Conservation (phyloP, 2,113 vertebrate genomes). For the Spheniscus mendiculus region DNA sequence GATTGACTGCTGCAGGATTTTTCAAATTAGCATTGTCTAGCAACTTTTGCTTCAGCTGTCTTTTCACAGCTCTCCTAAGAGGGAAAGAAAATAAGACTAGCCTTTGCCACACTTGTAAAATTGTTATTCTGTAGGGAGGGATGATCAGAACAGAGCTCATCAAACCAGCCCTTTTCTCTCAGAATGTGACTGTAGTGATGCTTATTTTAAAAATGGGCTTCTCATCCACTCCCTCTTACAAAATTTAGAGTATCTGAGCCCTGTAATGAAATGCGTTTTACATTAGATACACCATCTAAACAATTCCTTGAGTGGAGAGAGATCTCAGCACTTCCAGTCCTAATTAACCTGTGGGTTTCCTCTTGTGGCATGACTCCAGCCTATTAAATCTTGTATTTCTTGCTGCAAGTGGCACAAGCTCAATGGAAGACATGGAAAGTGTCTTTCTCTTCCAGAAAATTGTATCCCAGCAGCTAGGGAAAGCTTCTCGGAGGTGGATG, state of each 20-base stretch:
- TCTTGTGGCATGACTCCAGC: neutral
- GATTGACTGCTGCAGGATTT: slow-evolving; percentile 13
- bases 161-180: slow-evolving; percentile 24
- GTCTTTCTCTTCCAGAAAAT: neutral
- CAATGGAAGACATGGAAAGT: neutral
- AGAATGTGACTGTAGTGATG: neutral
- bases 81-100: slow-evolving; percentile 22
- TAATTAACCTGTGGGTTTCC: slow-evolving; percentile 35
- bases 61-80: slow-evolving; percentile 36
- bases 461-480: neutral
- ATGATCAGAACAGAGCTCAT: slow-evolving; percentile 12
- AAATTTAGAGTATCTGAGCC: neutral
- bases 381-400: slow-evolving; percentile 10
- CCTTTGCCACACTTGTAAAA: slow-evolving; percentile 8
- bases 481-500: neutral
- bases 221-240: neutral
- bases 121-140: slow-evolving; percentile 2
- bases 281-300: slow-evolving; percentile 13
- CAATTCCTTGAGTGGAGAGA: neutral
- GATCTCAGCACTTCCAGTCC: neutral
- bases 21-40: slow-evolving; percentile 48
- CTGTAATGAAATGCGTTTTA: slow-evolving; percentile 22
- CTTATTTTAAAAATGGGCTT: neutral
- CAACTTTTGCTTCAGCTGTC: slow-evolving; percentile 6
- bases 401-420: neutral